Evolutionary conservation across 2,888 invertebrate species (phyloP).

Genomic region (Melipona beecheii): DNA sequence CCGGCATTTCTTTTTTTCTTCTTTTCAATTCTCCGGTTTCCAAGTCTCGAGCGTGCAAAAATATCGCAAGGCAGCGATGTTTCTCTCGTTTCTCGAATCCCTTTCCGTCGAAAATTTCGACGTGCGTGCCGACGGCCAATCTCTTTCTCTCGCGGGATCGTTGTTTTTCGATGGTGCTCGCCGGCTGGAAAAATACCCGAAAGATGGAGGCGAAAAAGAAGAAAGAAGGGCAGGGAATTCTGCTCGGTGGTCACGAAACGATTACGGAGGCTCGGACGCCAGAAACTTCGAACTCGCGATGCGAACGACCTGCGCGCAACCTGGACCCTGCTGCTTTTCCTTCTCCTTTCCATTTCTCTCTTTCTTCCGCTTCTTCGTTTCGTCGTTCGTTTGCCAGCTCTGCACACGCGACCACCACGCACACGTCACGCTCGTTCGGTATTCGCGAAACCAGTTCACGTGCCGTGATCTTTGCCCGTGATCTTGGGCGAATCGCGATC

Average conservation of each 20-base stretch:
- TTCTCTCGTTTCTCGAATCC: no score
- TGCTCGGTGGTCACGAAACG: slow-evolving; percentile 71
- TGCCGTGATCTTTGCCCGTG: slow-evolving; percentile 68
- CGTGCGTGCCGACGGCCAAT: slow-evolving; percentile 60
- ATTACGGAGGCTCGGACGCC: slow-evolving; percentile 68
- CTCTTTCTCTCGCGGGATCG: slow-evolving; percentile 59
- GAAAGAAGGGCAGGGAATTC: slow-evolving; percentile 60
- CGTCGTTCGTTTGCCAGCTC: slow-evolving; percentile 17
- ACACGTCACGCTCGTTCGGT: slow-evolving; percentile 62
- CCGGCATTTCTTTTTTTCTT: no score
- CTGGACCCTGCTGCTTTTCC: slow-evolving; percentile 44
- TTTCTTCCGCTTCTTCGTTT: slow-evolving; percentile 15
- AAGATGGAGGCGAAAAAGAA: slow-evolving; percentile 12
- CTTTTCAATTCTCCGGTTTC: no score
- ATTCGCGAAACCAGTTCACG: slow-evolving; percentile 79
- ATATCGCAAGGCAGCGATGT: no score
- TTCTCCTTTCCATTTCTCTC: slow-evolving; percentile 26
- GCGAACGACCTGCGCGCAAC: slow-evolving; percentile 74
- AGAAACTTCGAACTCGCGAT: slow-evolving; percentile 72
- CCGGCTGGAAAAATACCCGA: slow-evolving; percentile 20
- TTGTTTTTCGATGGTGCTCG: slow-evolving; percentile 31
- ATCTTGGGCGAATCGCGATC: slow-evolving; percentile 71
- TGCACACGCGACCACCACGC: slow-evolving; percentile 41
- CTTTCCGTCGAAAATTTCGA: slow-evolving; percentile 12
- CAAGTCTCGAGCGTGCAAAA: no score